Evolutionary conservation across 2,113 vertebrate genomes (phyloP).

Genomic region (Pithys albifrons): DNA sequence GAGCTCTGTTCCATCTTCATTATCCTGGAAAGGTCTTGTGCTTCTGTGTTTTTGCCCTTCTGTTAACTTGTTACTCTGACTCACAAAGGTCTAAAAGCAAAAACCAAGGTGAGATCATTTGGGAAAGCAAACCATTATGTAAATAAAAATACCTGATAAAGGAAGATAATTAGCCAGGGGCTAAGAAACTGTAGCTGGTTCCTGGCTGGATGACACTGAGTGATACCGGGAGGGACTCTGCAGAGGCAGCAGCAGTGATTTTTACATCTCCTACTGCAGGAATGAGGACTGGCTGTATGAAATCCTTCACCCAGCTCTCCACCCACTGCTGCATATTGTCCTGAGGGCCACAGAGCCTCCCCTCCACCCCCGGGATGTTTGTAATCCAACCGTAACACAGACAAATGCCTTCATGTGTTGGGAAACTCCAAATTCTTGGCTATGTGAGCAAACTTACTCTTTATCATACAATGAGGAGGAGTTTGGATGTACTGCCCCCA

Average conservation of each 20-base stretch:
- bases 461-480: not conserved
- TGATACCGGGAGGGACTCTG: not conserved
- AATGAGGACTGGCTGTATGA: not conserved
- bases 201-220: not conserved
- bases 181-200: not conserved
- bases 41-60: not conserved
- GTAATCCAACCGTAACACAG: not conserved
- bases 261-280: not conserved
- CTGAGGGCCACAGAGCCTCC: not conserved
- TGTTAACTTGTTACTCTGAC: constrained; percentile 56
- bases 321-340: not conserved
- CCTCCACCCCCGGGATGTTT: not conserved
- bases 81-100: constrained; percentile 68
- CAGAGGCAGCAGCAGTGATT: not conserved
- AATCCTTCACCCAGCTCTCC: not conserved
- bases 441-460: not conserved
- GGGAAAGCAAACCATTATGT: not conserved
- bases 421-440: constrained; percentile 7
- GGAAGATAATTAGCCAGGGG: not conserved
- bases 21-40: constrained; percentile 8
- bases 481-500: not conserved
- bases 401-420: not conserved
- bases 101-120: not conserved
- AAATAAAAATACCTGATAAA: not conserved
- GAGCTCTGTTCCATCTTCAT: constrained; percentile 75